Conservation (phyloP, 1,140 invertebrate species). For the Anoplolepis gracilipes region DNA sequence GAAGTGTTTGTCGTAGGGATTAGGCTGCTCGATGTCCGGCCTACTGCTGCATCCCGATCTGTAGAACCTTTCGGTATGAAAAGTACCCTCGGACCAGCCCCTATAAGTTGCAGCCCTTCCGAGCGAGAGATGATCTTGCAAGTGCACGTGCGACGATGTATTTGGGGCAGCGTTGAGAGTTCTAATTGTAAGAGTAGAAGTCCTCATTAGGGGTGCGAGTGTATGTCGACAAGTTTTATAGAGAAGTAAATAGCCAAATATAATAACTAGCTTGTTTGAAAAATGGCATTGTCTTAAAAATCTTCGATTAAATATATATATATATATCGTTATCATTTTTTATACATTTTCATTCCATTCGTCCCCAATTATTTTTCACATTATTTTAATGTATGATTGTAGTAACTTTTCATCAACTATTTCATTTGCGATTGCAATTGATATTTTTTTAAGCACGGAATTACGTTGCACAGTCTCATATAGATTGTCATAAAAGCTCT, state of each 20-base stretch:
- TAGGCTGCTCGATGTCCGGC: constrained; percentile 74
- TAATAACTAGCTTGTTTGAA: background rate
- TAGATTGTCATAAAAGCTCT: background rate
- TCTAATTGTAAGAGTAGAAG: background rate
- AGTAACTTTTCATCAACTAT: background rate
- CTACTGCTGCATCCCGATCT: constrained; percentile 63
- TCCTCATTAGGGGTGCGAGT: constrained; percentile 34
- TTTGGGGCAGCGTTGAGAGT: background rate
- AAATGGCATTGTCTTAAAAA: background rate
- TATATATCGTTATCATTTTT: no score
- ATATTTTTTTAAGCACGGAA: background rate
- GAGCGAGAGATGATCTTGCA: constrained; percentile 32
- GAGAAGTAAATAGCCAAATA: background rate
- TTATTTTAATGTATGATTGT: background rate
- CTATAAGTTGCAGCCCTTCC: constrained; percentile 4
- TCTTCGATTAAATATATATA: no score
- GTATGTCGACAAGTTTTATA: constrained; percentile 3
- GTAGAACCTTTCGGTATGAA: constrained; percentile 53
- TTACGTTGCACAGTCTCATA: background rate
- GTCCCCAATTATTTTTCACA: background rate
- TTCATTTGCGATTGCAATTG: background rate
- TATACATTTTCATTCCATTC: background rate
- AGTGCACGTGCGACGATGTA: constrained; percentile 46
- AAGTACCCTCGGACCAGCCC: constrained; percentile 49
- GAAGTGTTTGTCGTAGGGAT: constrained; percentile 79